phyloP scores from a whole-genome alignment of 2,797 vertebrate genomes.

The Macroramphosus scolopax region DNA sequence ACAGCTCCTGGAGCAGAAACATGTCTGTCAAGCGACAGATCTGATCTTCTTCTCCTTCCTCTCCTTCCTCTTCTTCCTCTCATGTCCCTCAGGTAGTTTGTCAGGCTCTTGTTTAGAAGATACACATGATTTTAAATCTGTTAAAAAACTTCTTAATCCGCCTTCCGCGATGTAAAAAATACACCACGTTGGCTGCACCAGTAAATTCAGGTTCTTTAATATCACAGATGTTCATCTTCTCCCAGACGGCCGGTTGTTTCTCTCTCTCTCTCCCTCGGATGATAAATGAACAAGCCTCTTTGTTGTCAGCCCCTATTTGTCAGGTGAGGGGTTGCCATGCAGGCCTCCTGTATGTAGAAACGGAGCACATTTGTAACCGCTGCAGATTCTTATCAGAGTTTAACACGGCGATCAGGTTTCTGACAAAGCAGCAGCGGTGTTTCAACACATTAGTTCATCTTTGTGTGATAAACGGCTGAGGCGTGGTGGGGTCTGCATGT shows the following conservation, averaged over 20 bases:
- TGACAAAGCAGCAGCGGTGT: slow-evolving; percentile 30
- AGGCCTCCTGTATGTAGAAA: slow-evolving; percentile 25
- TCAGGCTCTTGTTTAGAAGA: slow-evolving; percentile 26
- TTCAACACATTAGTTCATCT: slow-evolving; percentile 40
- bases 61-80: neutral
- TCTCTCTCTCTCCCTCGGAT: slow-evolving; percentile 15
- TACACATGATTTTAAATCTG: slow-evolving; percentile 28
- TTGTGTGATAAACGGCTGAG: slow-evolving; percentile 41
- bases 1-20: slow-evolving; percentile 21
- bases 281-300: slow-evolving; percentile 54
- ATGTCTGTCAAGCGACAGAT: slow-evolving; percentile 1
- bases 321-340: slow-evolving; percentile 43
- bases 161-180: slow-evolving; percentile 30
- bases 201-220: slow-evolving; percentile 48
- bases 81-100: slow-evolving; percentile 2
- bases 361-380: slow-evolving; percentile 14
- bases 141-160: slow-evolving; percentile 26
- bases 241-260: slow-evolving; percentile 26
- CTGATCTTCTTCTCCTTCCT: neutral
- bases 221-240: slow-evolving; percentile 52
- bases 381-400: slow-evolving; percentile 31
- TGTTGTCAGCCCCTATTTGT: slow-evolving; percentile 54
- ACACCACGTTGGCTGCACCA: slow-evolving; percentile 32
- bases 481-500: too few species aligned
- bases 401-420: slow-evolving; percentile 31